Evolutionary conservation across 1,140 invertebrate species (phyloP).

Genomic region (Lepidurus apus): DNA sequence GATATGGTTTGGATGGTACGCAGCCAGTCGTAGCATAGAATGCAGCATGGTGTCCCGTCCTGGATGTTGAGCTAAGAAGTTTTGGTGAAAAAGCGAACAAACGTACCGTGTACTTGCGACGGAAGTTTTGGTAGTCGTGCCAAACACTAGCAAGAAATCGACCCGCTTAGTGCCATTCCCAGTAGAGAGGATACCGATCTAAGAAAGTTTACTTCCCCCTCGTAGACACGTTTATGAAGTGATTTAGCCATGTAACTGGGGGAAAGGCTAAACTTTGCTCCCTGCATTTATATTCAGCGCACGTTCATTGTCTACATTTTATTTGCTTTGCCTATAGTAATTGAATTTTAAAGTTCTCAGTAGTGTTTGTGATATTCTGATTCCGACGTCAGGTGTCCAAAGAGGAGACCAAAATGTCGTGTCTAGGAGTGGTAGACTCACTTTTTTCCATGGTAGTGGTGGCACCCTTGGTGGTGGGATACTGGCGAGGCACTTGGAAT

Average conservation of each 20-base stretch:
- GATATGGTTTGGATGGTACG: background rate
- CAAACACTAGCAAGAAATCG: background rate
- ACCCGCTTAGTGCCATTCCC: background rate
- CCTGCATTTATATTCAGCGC: too few relatives aligned
- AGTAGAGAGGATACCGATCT: background rate
- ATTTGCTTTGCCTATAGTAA: too few relatives aligned
- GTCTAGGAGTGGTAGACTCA: constrained; percentile 60
- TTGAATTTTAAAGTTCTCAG: background rate
- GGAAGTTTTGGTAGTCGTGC: background rate
- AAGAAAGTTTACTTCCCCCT: background rate
- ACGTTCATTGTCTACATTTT: too few relatives aligned
- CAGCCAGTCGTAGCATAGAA: background rate
- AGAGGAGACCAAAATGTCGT: background rate
- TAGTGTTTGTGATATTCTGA: background rate
- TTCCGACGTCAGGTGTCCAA: background rate
- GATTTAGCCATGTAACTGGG: too few relatives aligned
- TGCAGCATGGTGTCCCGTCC: background rate
- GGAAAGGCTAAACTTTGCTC: too few relatives aligned
- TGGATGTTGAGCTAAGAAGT: background rate
- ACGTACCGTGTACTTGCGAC: background rate
- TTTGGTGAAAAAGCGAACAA: background rate
- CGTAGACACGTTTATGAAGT: too few relatives aligned
- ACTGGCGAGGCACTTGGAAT: constrained; percentile 79
- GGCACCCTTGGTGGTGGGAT: constrained; percentile 70
- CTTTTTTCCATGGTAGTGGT: constrained; percentile 64